Evolutionary conservation across 2,797 vertebrate species (phyloP), one percentile per base, ranked within the genome.

Genomic region (Poecile montanus): DNA sequence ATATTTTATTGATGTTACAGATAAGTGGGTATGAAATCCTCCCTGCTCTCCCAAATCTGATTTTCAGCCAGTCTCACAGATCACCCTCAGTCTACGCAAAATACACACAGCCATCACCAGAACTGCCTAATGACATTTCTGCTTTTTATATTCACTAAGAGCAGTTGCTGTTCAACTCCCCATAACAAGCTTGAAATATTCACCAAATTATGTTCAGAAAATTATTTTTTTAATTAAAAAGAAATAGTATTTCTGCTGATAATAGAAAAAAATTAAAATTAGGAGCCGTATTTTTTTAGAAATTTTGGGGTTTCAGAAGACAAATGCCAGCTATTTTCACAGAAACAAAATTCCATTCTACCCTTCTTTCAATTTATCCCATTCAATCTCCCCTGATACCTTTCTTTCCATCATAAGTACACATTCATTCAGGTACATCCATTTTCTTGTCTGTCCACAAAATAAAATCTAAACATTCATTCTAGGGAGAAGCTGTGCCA

Each of bases 11-110:
- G 88, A 63, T 67, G 50, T 82, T 70, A 53, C 47, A 76, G 67
- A 63, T 91, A 90, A 90, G 53, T 70, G 60, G 40, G 13, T 53
- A 91, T 76, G 74, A 94, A 94, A 82, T 44, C 42, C 48, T 83
- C 68, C 30, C 50, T 74, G 38, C 36, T 76, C 3, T 17, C 61
- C 29, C 1, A 6, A 72, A 90, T 54, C n/a, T 84, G 73, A 68
- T 38, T 94, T 81, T n/a, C 42, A 78, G 40, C 22, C 53, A 71
- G 42, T 53, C 71, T 87, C 57, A 62, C 34, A 83, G 63, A 71
- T 67, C 85, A 62, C n/a, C 47, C 20, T 2, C 19, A 83, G 68
- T 75, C 76, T 76, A 7, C 6, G 1, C 40, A 45, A 74, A 93
- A 79, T 21, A 45, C 11, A 45, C 2, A 1, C 23, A 34, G 73